Conservation (phyloP, 37 sponge, comb jelly and placozoan genomes). For the Crambe crambe region DNA sequence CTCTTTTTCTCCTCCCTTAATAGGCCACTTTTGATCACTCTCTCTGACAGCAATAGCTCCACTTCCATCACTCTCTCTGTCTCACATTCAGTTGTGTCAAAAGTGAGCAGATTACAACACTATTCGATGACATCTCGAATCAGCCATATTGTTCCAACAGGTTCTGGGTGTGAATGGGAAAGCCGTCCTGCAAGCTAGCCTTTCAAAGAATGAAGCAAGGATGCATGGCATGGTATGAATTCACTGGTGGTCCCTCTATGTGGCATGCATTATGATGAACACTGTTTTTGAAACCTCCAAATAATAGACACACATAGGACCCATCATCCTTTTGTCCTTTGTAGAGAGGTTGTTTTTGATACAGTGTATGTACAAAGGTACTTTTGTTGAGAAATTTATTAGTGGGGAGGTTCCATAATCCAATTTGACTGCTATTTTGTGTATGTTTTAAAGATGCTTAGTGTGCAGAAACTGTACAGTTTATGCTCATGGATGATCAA, state of each 20-base stretch:
- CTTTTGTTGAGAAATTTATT: too few species aligned
- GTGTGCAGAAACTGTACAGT: neutral
- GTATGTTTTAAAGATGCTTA: too few species aligned
- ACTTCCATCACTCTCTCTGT: neutral
- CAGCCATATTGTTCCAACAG: neutral
- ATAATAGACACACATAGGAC: too few species aligned
- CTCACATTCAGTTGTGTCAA: slow-evolving; percentile 9
- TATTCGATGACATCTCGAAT: neutral
- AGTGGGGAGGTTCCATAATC: too few species aligned
- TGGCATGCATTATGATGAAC: neutral
- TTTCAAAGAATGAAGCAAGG: neutral
- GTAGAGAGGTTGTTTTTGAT: too few species aligned
- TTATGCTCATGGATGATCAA: slow-evolving; percentile 21
- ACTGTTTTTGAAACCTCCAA: neutral
- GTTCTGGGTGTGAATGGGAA: neutral
- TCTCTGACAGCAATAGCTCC: neutral
- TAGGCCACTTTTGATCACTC: slow-evolving; percentile 8
- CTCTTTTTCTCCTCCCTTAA: neutral
- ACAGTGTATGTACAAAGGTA: too few species aligned
- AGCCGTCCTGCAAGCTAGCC: slow-evolving; percentile 1
- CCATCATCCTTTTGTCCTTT: too few species aligned
- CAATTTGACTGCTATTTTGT: too few species aligned
- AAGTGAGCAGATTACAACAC: neutral
- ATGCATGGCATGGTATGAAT: neutral
- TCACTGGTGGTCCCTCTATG: neutral